Evolutionary conservation across 2,797 vertebrate genomes (phyloP).

Genomic region (Triplophysa bombifrons): DNA sequence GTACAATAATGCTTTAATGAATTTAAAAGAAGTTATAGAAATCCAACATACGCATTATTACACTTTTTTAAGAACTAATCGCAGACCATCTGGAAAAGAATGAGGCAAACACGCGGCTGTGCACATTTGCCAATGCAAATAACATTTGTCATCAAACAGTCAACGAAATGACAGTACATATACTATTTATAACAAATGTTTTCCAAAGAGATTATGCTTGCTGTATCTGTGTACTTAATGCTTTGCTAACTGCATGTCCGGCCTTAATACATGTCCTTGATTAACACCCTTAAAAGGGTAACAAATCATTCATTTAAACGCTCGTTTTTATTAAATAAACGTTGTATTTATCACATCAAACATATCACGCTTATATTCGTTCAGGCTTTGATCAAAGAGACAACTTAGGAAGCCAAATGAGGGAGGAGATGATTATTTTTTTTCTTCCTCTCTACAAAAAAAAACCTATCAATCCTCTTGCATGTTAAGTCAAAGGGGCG

Average conservation of each 20-base stretch:
- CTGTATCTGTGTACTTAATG: not conserved
- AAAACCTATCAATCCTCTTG: conserved; percentile 47
- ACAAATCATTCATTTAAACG: not conserved
- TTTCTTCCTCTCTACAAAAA: conserved; percentile 53
- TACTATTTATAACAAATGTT: not conserved
- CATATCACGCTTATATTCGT: not conserved
- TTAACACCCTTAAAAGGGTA: not conserved
- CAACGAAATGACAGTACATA: not conserved
- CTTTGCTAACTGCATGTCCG: not conserved
- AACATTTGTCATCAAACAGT: not conserved
- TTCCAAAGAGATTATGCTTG: not conserved
- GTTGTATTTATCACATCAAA: not conserved
- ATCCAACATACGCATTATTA: not conserved
- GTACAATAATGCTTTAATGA: not conserved
- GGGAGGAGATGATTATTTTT: conserved; percentile 47
- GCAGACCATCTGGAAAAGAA: not conserved
- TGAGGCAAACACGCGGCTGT: not conserved
- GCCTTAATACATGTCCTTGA: conserved; percentile 5
- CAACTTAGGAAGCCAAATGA: conserved; percentile 52
- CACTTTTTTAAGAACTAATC: not conserved
- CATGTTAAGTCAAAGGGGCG: conserved; percentile 58
- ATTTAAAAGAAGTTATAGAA: not conserved
- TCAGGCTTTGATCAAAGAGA: conserved; percentile 7
- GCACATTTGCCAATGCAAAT: too few species aligned
- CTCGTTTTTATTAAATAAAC: not conserved